phyloP scores from a whole-genome alignment of 2,113 vertebrate genomes.

The Pogonocichla stellata region DNA sequence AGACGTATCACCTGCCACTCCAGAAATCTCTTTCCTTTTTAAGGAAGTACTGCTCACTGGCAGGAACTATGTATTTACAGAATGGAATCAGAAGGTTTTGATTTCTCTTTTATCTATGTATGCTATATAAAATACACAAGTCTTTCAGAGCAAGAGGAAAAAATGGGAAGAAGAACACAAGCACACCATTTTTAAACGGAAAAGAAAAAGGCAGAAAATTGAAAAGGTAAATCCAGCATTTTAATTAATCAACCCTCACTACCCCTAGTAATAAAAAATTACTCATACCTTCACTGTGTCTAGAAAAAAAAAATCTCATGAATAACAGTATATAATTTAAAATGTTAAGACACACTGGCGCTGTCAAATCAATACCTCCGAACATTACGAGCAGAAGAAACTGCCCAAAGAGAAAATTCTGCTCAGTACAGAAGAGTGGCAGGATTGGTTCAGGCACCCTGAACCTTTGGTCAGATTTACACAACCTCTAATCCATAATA shows the following conservation, averaged over 20 bases:
- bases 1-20: neutral
- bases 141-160: neutral
- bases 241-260: neutral
- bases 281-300: neutral
- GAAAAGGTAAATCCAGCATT: neutral
- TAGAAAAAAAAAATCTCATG: neutral
- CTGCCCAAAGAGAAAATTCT: neutral
- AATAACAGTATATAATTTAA: neutral
- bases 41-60: neutral
- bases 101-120: neutral
- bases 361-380: neutral
- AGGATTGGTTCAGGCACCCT: neutral
- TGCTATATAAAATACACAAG: neutral
- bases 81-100: neutral
- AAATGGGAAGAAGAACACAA: neutral
- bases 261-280: neutral
- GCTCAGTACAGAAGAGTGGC: neutral
- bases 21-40: neutral
- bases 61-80: neutral
- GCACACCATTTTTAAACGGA: neutral
- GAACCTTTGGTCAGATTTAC: neutral
- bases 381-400: neutral
- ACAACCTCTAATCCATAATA: neutral
- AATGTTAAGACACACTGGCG: neutral
- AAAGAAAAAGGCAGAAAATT: neutral